A percentile compares a stretch with the other conserved stretches of the same genome.
These are phyloP conservation scores for Sebastiscus albofasciatus DNA, from an alignment of 2,797 vertebrate genomes.

Conservation along the genomic window DNA sequence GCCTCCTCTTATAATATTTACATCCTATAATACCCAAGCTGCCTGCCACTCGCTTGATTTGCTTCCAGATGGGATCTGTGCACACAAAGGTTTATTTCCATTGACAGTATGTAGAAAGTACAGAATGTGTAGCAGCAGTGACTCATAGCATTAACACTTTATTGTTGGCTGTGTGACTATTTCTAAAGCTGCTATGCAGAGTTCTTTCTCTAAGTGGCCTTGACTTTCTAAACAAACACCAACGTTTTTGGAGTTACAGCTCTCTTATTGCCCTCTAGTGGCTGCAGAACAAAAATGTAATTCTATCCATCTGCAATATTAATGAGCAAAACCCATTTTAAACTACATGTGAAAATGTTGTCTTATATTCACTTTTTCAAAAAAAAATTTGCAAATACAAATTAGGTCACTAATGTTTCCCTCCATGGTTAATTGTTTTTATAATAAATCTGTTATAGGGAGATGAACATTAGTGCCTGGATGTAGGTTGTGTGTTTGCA, in stretches of 20 bases:
- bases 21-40: slow-evolving; percentile 21
- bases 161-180: not conserved
- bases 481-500: not conserved
- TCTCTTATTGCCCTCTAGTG: not conserved
- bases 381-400: not conserved
- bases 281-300: not conserved
- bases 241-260: not conserved
- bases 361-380: not conserved
- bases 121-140: not conserved
- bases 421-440: not conserved
- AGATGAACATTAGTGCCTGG: not conserved
- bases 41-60: slow-evolving; percentile 25
- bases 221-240: not conserved
- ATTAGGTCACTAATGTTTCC: not conserved
- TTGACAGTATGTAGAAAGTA: not conserved
- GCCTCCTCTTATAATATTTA: slow-evolving; percentile 21
- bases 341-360: not conserved
- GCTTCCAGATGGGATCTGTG: slow-evolving; percentile 40
- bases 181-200: not conserved
- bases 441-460: not conserved
- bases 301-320: not conserved
- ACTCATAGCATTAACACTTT: not conserved
- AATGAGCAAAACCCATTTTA: not conserved
- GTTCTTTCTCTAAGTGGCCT: not conserved
- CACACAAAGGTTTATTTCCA: not conserved